Base-by-base conservation (phyloP, 64 coral and sea anemone species). In the Pocillopora verrucosa region DNA sequence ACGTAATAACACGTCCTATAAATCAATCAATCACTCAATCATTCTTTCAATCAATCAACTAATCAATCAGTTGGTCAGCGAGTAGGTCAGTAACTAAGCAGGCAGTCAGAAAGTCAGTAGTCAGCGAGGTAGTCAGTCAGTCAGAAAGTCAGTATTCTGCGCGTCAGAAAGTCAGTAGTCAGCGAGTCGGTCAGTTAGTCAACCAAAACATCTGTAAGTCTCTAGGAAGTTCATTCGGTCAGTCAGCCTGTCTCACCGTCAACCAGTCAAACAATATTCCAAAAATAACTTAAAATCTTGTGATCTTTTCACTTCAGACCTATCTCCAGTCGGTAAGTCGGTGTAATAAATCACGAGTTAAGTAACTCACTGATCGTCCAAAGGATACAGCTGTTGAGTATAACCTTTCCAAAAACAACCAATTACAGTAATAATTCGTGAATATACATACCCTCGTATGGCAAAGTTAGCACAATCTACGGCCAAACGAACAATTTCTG, bases 1-100 rank as follows among this genome's bases (percentile, higher is more conserved):
- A 98, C 93, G 76, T 98, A 98, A 65, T 92, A 98, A 59, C 96
- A 98, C 0, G 96, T 98, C 67, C 96, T 98, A 68, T 26, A 75
- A 82, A 57, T n/a, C 72, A 94, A 68, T 70, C 67, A 70, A 30
- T 24, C 20, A 70, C 30, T 70, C 20, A 70, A 70, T 70, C 67
- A 70, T 24, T 26, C 67, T 30, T 10, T 70, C 16, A 6, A 6
- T 67, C 64, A 22, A 67, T 22, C 19, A 67, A 67, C 22, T 22
- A 67, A 67, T 6, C 9, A 65, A 17, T 14, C 63, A 65, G 20
- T 16, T 14, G n/a, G 11, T 70, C n/a, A 24, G 25, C n/a, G 20
- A 30, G 11, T 24, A 20, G 25, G 25, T 9, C 67, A 70, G 22
- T 1, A 11, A 70, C 11, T 70, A n/a, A 70, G 22, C 64, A 65